Percentiles rank a stretch among this genome's conserved stretches.
These are phyloP conservation scores for Laspeyria flexula DNA, from an alignment of 2,888 invertebrate species.

Conservation along the genomic window DNA sequence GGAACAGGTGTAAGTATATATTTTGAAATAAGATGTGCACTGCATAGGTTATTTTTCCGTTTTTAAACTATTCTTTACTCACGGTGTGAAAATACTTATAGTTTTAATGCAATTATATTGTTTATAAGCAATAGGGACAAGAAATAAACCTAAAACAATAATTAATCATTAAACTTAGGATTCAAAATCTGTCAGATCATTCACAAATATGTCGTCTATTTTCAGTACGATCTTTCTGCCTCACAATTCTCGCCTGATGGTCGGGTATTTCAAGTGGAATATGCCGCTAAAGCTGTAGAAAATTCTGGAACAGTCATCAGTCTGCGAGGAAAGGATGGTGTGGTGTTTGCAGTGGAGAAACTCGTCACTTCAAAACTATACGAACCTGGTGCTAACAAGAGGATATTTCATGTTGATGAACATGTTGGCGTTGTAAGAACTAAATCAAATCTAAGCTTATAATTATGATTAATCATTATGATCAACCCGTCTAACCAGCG, in stretches of 20 bases:
- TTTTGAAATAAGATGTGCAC: constrained; percentile 6
- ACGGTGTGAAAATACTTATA: background rate
- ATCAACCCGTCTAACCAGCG: no score
- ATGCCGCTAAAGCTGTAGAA: constrained; percentile 99
- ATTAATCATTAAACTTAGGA: background rate
- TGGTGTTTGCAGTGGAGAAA: constrained; percentile 99
- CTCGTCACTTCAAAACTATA: constrained; percentile 97
- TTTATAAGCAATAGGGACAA: no score
- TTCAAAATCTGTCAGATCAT: background rate
- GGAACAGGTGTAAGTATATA: constrained; percentile 94
- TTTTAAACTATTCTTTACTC: background rate
- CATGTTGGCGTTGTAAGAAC: constrained; percentile 96
- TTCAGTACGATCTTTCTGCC: constrained; percentile 99
- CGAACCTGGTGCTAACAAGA: constrained; percentile 95
- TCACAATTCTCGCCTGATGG: constrained; percentile 99
- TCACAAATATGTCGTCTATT: constrained; percentile 36
- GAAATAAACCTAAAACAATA: no score
- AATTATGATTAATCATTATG: no score
- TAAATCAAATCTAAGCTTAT: no score
- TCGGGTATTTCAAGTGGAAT: constrained; percentile 99
- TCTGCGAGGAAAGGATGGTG: constrained; percentile 97
- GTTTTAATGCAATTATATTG: background rate
- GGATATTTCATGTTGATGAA: constrained; percentile 96
- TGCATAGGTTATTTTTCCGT: constrained; percentile 49
- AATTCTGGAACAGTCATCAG: constrained; percentile 98